Percentiles rank a stretch among this genome's conserved stretches.
Conservation (phyloP, 2,888 invertebrate species). For the Limenitis camilla region DNA sequence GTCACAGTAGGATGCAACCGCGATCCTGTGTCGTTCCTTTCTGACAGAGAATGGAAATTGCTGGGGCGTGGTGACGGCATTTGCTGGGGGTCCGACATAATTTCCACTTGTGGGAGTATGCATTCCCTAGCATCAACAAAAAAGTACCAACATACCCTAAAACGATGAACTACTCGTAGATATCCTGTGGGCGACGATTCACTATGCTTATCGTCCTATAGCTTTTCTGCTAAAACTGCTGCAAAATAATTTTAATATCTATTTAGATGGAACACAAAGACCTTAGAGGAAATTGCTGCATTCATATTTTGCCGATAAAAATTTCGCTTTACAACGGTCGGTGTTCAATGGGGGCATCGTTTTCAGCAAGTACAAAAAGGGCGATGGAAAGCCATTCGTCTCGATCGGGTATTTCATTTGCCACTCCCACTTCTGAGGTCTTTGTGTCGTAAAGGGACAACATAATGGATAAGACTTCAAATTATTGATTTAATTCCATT, state of each 20-base stretch:
- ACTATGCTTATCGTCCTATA: too few species aligned
- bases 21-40: too few species aligned
- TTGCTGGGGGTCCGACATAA: too few species aligned
- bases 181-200: too few species aligned
- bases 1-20: too few species aligned
- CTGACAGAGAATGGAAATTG: too few species aligned
- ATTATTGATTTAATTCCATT: conserved; percentile 8
- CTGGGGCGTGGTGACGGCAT: too few species aligned
- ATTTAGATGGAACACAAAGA: conserved; percentile 21
- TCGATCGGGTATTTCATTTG: conserved; percentile 65
- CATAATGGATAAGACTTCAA: conserved; percentile 34
- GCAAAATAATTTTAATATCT: conserved; percentile 25
- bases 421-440: conserved; percentile 40
- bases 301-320: conserved; percentile 31
- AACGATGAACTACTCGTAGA: too few species aligned
- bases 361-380: conserved; percentile 52
- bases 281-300: conserved; percentile 28
- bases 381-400: conserved; percentile 58
- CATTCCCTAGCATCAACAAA: too few species aligned
- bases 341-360: conserved; percentile 45
- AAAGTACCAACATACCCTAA: too few species aligned
- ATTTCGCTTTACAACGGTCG: conserved; percentile 39
- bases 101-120: too few species aligned
- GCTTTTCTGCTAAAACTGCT: not conserved
- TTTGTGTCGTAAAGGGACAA: conserved; percentile 45